Evolutionary conservation across 2,797 vertebrate genomes (phyloP).

Genomic region (Enteromius anoplus): DNA sequence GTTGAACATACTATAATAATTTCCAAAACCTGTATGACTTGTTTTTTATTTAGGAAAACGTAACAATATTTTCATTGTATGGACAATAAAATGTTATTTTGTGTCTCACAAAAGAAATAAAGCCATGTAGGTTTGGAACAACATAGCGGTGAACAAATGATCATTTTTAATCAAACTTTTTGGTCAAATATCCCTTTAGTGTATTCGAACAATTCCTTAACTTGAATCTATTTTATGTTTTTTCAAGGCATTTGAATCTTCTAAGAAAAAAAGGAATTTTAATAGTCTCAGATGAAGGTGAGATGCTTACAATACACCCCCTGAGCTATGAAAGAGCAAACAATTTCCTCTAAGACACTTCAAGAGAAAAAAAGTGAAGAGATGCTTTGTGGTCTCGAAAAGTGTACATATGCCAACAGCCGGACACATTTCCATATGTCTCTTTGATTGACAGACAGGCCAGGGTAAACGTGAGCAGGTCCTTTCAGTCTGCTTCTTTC

Average conservation of each 20-base stretch:
- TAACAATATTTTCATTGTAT: background rate
- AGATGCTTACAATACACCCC: background rate
- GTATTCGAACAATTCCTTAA: background rate
- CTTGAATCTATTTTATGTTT: background rate
- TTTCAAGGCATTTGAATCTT: background rate
- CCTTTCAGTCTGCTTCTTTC: background rate
- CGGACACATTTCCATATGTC: conserved; percentile 25
- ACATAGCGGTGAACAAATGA: background rate
- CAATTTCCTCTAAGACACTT: background rate
- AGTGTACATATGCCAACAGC: conserved; percentile 24
- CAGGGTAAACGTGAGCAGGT: conserved; percentile 28
- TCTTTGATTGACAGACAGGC: conserved; percentile 51
- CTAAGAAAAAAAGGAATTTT: background rate
- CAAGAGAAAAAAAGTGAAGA: conserved; percentile 5
- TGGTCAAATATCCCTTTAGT: background rate
- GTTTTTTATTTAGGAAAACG: background rate
- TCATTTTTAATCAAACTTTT: background rate
- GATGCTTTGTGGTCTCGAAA: conserved; percentile 25
- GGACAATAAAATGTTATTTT: background rate
- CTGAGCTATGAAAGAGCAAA: conserved; percentile 1
- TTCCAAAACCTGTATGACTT: background rate
- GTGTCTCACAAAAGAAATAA: background rate
- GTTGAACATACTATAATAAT: background rate
- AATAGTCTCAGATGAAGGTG: background rate
- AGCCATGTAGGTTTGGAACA: background rate